Evolutionary conservation across 2,797 vertebrate species (phyloP).

Genomic region (Darevskia mixta): DNA sequence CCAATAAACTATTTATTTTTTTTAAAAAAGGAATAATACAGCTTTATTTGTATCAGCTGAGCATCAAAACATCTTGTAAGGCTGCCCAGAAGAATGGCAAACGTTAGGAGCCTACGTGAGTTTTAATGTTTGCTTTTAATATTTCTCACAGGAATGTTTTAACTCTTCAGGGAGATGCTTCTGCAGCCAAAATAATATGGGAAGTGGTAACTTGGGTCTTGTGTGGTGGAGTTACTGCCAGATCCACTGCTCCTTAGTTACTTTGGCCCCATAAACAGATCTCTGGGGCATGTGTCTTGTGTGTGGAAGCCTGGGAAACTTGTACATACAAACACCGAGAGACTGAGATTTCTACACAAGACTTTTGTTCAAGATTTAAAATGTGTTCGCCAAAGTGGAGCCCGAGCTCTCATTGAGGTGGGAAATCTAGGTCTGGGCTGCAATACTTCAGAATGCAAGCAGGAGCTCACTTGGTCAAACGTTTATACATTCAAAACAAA

Average conservation of each 20-base stretch:
- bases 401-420: background rate
- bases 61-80: constrained; percentile 37
- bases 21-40: constrained; percentile 15
- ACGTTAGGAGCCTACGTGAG: constrained; percentile 61
- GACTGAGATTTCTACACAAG: constrained; percentile 13
- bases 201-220: constrained; percentile 63
- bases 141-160: constrained; percentile 71
- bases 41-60: constrained; percentile 58
- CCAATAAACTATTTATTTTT: constrained; percentile 42
- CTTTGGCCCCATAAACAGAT: constrained; percentile 48
- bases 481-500: too few species aligned
- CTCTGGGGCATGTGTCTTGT: constrained; percentile 51
- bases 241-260: constrained; percentile 55
- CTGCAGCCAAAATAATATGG: constrained; percentile 59
- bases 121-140: constrained; percentile 9
- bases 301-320: constrained; percentile 52
- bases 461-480: too few species aligned
- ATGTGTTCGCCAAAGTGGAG: background rate
- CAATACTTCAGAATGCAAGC: background rate
- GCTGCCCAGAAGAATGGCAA: constrained; percentile 50
- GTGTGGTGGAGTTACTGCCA: constrained; percentile 31
- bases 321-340: constrained; percentile 32
- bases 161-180: constrained; percentile 65
- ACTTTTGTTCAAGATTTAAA: constrained; percentile 7
- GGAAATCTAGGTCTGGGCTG: background rate